Conservation (phyloP, 1,140 invertebrate genomes). For the Drosophila arawakana region DNA sequence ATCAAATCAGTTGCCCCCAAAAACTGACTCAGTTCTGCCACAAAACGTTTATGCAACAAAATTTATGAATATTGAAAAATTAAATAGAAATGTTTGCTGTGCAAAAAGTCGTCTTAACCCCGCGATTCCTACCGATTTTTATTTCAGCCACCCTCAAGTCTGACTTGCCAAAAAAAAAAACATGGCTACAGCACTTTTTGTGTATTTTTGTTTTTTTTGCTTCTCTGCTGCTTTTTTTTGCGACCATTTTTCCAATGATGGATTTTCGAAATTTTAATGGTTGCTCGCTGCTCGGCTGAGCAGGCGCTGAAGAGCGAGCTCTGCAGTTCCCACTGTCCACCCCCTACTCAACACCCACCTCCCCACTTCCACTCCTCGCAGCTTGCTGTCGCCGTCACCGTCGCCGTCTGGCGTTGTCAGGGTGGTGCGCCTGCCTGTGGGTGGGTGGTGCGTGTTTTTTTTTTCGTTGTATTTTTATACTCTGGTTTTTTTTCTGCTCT, state of each 20-base stretch:
- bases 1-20: conserved; percentile 72
- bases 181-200: conserved; percentile 73
- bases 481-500: conserved; percentile 43
- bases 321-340: conserved; percentile 10
- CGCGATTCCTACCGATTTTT: neutral
- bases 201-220: conserved; percentile 35
- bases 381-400: conserved; percentile 37
- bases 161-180: conserved; percentile 59
- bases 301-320: conserved; percentile 58
- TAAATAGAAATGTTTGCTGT: conserved; percentile 70
- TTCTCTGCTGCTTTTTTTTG: conserved; percentile 52
- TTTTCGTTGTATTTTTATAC: conserved; percentile 1
- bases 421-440: conserved; percentile 53
- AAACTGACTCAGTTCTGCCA: conserved; percentile 35
- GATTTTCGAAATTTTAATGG: conserved; percentile 84
- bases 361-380: conserved; percentile 14
- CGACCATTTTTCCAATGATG: conserved; percentile 84
- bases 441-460: conserved; percentile 73
- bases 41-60: conserved; percentile 52
- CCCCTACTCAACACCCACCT: conserved; percentile 31
- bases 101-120: conserved; percentile 25
- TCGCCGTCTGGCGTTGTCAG: conserved; percentile 70
- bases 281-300: conserved; percentile 78
- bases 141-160: conserved; percentile 25
- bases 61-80: conserved; percentile 82